Conservation (phyloP, 1,140 invertebrate genomes). For the Trigoniulus corallinus region DNA sequence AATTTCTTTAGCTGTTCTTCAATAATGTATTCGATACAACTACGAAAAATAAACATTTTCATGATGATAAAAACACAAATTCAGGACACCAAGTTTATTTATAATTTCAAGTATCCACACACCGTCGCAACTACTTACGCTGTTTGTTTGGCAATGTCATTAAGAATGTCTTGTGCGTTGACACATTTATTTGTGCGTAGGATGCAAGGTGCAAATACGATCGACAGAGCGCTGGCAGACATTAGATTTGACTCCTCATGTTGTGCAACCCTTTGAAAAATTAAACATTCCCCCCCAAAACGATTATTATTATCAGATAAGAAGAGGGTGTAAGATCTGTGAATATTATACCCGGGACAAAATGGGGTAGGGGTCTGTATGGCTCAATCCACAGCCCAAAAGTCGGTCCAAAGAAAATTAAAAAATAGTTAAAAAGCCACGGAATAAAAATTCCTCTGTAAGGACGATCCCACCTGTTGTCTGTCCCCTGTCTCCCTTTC, state of each 20-base stretch:
- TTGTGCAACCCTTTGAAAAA: constrained; percentile 48
- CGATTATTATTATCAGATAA: no score
- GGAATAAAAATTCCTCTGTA: no score
- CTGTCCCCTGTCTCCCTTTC: no score
- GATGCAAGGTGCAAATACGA: constrained; percentile 89
- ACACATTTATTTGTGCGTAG: constrained; percentile 65
- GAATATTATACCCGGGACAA: no score
- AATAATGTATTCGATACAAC: constrained; percentile 73
- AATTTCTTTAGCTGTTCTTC: constrained; percentile 57
- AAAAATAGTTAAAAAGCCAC: no score
- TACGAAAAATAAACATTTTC: constrained; percentile 5
- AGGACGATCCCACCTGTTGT: no score
- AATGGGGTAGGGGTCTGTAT: no score
- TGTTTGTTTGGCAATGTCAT: constrained; percentile 33
- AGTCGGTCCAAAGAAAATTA: no score
- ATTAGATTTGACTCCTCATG: constrained; percentile 82
- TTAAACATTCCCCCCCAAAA: no score
- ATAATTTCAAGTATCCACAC: not conserved
- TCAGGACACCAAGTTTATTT: constrained; percentile 7
- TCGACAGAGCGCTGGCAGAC: constrained; percentile 75
- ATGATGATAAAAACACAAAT: constrained; percentile 5
- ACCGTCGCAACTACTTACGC: constrained; percentile 18
- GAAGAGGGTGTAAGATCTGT: no score
- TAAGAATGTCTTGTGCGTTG: constrained; percentile 74
- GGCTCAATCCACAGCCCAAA: no score